phyloP scores from a whole-genome alignment of 2,113 vertebrate genomes.

The Passer domesticus region DNA sequence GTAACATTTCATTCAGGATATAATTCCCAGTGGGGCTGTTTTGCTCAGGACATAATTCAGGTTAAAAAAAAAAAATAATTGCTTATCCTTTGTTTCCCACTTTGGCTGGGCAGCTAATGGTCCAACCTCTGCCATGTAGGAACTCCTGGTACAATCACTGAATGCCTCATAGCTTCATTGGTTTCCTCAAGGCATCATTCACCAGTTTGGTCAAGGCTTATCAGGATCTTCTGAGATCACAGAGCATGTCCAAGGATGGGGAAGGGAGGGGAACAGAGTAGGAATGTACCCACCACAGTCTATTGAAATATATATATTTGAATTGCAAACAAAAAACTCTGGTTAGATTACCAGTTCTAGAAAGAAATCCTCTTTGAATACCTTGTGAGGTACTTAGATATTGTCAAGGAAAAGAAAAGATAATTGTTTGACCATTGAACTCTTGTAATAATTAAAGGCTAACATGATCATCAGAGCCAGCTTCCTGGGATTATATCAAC shows the following conservation, averaged over 20 bases:
- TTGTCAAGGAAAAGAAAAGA: neutral
- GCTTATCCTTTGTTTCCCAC: neutral
- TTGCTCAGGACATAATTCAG: fast-evolving
- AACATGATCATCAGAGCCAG: neutral
- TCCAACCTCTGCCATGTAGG: neutral
- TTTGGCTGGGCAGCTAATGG: neutral
- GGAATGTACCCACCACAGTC: no score
- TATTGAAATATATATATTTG: neutral
- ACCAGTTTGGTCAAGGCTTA: neutral
- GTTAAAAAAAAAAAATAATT: neutral
- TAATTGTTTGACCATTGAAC: neutral
- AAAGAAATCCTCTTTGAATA: neutral
- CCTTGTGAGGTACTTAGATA: neutral
- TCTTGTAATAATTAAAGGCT: neutral
- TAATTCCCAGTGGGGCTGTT: neutral
- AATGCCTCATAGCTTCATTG: neutral
- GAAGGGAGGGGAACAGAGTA: neutral
- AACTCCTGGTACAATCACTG: neutral
- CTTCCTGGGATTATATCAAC: neutral
- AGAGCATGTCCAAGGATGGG: neutral
- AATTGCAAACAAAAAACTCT: neutral
- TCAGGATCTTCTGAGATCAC: neutral
- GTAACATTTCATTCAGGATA: neutral
- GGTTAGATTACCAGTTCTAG: neutral
- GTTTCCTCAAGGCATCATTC: neutral